Conservation (phyloP, 2,797 vertebrate species). For the Cynopterus sphinx region DNA sequence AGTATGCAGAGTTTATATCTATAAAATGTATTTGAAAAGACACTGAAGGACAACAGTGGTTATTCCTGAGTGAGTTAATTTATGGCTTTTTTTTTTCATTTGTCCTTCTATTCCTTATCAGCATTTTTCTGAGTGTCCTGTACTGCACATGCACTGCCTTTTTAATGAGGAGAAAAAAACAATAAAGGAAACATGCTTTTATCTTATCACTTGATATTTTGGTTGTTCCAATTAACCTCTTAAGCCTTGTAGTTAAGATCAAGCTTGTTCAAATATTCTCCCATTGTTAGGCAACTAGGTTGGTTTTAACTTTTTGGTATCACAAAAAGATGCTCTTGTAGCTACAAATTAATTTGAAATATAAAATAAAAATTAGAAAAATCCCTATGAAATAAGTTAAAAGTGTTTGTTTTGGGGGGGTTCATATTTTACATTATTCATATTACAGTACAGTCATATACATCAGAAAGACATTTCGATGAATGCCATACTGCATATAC, state of each 20-base stretch:
- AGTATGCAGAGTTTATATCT: not conserved
- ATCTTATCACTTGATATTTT: conserved; percentile 57
- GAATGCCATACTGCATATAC: too few species aligned
- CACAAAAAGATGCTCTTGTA: not conserved
- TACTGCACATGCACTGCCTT: conserved; percentile 55
- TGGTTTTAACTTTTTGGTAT: conserved; percentile 39
- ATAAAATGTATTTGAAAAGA: conserved; percentile 1
- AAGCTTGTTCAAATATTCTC: conserved; percentile 4
- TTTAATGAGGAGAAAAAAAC: conserved; percentile 35
- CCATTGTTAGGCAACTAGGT: not conserved
- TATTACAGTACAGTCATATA: too few species aligned
- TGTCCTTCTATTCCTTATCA: conserved; percentile 60
- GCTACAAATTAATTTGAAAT: conserved; percentile 34
- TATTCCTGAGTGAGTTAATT: conserved; percentile 27
- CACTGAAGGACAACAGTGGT: not conserved
- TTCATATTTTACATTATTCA: too few species aligned
- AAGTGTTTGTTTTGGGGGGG: too few species aligned
- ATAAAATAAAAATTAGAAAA: conserved; percentile 32
- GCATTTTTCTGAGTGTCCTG: conserved; percentile 62
- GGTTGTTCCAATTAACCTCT: conserved; percentile 54
- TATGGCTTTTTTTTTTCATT: conserved; percentile 24
- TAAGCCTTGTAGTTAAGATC: conserved; percentile 45
- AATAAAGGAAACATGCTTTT: conserved; percentile 55
- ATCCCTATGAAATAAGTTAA: too few species aligned
- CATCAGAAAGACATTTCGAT: too few species aligned